These are phyloP conservation scores for Cathartes aura DNA, from an alignment of 2,113 vertebrate species.

Conservation along the genomic window DNA sequence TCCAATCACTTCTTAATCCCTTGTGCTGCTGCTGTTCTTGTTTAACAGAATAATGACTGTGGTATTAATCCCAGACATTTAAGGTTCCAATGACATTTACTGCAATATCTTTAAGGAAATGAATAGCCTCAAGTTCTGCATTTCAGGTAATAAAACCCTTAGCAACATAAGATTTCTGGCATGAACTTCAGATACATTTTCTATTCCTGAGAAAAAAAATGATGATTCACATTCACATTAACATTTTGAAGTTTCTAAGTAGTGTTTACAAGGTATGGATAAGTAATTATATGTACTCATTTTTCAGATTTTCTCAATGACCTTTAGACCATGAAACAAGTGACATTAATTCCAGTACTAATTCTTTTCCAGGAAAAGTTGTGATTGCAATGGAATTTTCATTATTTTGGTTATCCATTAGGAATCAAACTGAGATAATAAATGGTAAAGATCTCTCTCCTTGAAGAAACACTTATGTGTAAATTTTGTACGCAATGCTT, in stretches of 20 bases:
- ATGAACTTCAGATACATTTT: conserved; percentile 8
- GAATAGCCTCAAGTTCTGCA: neutral
- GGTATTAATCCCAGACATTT: neutral
- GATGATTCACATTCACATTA: conserved; percentile 13
- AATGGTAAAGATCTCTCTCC: neutral
- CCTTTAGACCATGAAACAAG: neutral
- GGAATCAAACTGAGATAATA: neutral
- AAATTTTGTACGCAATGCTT: neutral
- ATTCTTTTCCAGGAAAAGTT: neutral
- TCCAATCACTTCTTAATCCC: neutral
- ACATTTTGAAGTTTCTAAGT: conserved; percentile 9
- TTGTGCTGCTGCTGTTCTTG: neutral
- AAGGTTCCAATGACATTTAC: neutral
- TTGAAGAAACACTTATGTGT: neutral
- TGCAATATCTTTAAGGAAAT: conserved; percentile 10
- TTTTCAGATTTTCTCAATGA: conserved; percentile 18
- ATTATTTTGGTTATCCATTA: neutral
- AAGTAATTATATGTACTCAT: neutral
- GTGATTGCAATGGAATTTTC: neutral
- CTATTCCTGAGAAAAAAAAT: neutral
- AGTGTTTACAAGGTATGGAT: neutral
- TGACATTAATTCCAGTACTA: neutral
- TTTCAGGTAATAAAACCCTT: neutral
- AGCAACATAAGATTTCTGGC: neutral
- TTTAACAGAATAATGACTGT: neutral